These are phyloP conservation scores for Chelonus insularis DNA, from an alignment of 1,140 invertebrate species.

Conservation along the genomic window DNA sequence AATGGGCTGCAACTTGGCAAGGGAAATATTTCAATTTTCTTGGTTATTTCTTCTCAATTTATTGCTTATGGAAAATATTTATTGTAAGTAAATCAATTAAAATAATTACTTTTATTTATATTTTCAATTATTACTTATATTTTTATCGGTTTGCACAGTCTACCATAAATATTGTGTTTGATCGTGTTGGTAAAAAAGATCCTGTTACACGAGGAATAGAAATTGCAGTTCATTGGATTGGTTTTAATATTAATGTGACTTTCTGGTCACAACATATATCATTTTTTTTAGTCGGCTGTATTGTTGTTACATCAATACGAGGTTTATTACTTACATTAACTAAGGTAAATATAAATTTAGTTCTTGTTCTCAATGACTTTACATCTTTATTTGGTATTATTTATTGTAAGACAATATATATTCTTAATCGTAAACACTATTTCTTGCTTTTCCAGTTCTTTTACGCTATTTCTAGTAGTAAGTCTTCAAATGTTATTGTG, in stretches of 20 bases:
- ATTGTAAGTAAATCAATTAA: constrained; percentile 73
- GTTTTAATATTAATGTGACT: constrained; percentile 92
- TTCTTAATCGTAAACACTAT: too few species aligned
- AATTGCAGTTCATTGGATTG: constrained; percentile 96
- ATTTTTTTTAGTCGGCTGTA: constrained; percentile 95
- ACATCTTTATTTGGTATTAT: constrained; percentile 29
- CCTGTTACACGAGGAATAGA: constrained; percentile 96
- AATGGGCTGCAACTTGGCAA: constrained; percentile 96
- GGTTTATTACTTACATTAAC: constrained; percentile 94
- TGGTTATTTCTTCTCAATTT: constrained; percentile 98
- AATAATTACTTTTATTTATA: constrained; percentile 17
- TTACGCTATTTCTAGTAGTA: constrained; percentile 99
- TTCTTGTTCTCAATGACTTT: constrained; percentile 17
- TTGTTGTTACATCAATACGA: constrained; percentile 96
- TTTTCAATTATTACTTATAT: constrained; percentile 14
- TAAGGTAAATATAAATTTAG: constrained; percentile 70
- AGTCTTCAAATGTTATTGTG: constrained; percentile 98
- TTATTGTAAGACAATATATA: constrained; percentile 20
- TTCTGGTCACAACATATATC: constrained; percentile 99
- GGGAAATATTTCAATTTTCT: constrained; percentile 99
- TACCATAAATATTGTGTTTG: constrained; percentile 98
- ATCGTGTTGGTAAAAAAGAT: constrained; percentile 97
- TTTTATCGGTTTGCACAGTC: constrained; percentile 74
- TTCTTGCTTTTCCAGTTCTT: constrained; percentile 81
- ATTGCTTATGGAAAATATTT: constrained; percentile 99